Conservation (phyloP, 2,888 invertebrate genomes). For the Lampropteryx suffumata region DNA sequence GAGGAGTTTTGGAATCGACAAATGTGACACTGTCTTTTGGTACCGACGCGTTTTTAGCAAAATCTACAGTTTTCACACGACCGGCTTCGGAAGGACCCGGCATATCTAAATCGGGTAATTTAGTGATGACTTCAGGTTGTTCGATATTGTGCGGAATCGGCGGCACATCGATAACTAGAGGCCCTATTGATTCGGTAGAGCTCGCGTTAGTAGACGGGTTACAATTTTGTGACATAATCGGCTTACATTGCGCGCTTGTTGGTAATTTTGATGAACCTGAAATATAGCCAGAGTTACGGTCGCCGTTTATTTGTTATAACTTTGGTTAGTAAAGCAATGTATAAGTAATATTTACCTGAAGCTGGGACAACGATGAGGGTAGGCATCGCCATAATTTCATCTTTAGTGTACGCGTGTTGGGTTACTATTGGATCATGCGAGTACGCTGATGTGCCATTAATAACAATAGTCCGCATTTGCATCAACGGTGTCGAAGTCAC, state of each 20-base stretch:
- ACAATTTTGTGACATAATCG: conserved; percentile 33
- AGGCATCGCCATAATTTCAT: conserved; percentile 81
- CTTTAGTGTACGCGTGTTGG: conserved; percentile 56
- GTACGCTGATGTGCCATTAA: conserved; percentile 70
- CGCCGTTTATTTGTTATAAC: neutral
- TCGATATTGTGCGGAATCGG: conserved; percentile 27
- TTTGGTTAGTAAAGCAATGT: conserved; percentile 6
- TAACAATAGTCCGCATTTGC: conserved; percentile 63
- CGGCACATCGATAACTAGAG: conserved; percentile 55
- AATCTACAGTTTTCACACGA: conserved; percentile 57
- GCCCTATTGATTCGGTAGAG: conserved; percentile 41
- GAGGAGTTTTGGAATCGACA: conserved; percentile 62
- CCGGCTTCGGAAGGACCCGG: conserved; percentile 34
- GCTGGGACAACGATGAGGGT: conserved; percentile 71
- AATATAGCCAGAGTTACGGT: conserved; percentile 29
- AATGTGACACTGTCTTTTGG: conserved; percentile 60
- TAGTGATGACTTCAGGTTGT: conserved; percentile 18
- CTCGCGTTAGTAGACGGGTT: conserved; percentile 33
- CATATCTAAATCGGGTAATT: conserved; percentile 21
- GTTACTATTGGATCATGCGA: conserved; percentile 33
- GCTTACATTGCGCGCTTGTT: conserved; percentile 35
- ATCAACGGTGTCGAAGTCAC: conserved; percentile 42
- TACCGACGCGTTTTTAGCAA: conserved; percentile 54
- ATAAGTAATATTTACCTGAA: conserved; percentile 52
- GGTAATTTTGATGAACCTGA: conserved; percentile 44